phyloP scores from a whole-genome alignment of 1,140 invertebrate species.

The Alviniconcha marisindica region DNA sequence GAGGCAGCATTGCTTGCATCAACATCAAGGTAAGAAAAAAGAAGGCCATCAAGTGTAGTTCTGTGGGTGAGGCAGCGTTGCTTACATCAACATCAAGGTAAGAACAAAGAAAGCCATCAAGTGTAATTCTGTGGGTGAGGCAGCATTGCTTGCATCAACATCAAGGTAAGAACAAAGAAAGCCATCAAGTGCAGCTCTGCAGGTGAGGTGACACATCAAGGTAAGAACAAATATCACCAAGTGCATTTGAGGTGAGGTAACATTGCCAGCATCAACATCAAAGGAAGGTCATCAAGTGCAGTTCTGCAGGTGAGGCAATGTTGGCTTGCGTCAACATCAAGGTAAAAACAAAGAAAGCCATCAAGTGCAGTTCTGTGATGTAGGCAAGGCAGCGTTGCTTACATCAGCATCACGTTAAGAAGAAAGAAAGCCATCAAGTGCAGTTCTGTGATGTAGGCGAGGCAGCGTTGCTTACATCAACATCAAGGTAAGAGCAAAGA shows the following conservation, averaged over 20 bases:
- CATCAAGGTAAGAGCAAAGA: not conserved
- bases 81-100: too few relatives aligned
- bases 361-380: constrained; percentile 97
- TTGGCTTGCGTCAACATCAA: too few relatives aligned
- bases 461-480: not conserved
- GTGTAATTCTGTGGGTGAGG: not conserved
- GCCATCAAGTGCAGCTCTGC: constrained; percentile 96
- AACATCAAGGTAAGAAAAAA: constrained; percentile 80
- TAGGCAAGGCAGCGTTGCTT: not conserved
- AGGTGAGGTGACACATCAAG: constrained; percentile 91
- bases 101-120: too few relatives aligned
- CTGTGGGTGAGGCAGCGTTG: not conserved
- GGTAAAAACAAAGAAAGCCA: constrained; percentile 77
- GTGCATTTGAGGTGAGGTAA: not conserved
- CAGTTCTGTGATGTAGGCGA: not conserved
- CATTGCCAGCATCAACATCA: too few relatives aligned
- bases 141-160: too few relatives aligned
- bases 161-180: not conserved
- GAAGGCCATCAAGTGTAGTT: not conserved
- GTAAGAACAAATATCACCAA: constrained; percentile 51
- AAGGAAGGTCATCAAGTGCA: constrained; percentile 63
- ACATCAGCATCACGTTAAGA: too few relatives aligned
- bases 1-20: constrained; percentile 98
- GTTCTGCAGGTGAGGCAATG: not conserved
- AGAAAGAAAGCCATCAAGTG: constrained; percentile 61